Conservation (phyloP, 2,797 vertebrate genomes). For the Parauchenoglanis ngamensis region DNA sequence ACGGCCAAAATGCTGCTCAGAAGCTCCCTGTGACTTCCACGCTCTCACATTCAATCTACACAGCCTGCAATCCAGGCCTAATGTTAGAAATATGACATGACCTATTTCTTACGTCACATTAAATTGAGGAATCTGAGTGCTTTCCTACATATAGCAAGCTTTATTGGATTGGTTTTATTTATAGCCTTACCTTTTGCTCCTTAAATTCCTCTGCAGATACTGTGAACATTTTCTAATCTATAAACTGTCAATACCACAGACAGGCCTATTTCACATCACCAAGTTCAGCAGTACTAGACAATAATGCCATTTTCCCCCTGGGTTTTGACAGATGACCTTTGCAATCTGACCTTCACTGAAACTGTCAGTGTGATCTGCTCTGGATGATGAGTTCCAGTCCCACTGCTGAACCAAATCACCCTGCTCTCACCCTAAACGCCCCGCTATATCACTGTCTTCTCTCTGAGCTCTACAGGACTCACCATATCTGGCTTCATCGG, state of each 20-base stretch:
- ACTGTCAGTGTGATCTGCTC: conserved; percentile 55
- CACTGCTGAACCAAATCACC: conserved; percentile 8
- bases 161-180: background rate
- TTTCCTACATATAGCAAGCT: conserved; percentile 18
- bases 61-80: background rate
- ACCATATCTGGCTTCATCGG: conserved; percentile 10
- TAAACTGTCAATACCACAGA: conserved; percentile 6
- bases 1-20: conserved; percentile 35
- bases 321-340: conserved; percentile 51
- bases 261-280: conserved; percentile 8
- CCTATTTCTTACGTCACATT: background rate
- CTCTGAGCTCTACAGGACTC: conserved; percentile 27
- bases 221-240: background rate
- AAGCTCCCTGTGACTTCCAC: conserved; percentile 29
- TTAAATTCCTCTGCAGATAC: background rate
- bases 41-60: background rate
- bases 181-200: background rate
- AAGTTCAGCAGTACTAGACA: conserved; percentile 21
- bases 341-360: conserved; percentile 41
- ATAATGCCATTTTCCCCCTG: background rate
- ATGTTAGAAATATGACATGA: background rate
- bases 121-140: conserved; percentile 2
- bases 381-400: conserved; percentile 24
- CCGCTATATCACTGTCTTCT: conserved; percentile 31
- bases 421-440: conserved; percentile 30